Base-by-base conservation (phyloP, 2,888 invertebrate species). In the Cosmorhoe ocellata region DNA sequence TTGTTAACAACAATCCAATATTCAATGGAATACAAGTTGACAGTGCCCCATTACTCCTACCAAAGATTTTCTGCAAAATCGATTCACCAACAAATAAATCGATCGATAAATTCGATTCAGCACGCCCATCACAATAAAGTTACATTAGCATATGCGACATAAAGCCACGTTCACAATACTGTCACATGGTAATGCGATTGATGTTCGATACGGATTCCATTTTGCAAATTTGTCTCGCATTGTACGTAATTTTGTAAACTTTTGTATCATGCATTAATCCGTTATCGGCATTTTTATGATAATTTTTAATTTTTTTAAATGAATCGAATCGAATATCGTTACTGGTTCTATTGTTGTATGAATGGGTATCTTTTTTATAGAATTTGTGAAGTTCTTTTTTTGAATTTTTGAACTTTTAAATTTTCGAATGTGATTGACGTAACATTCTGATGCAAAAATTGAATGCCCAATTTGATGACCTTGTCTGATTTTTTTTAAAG, bases 221-320 rank as follows among this genome's bases (percentile, higher is more conserved):
- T 84, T 76, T 59, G 64, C 64, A 61, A 82, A 86, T 86, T 83
- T 81, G 86, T 82, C 68, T 57, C 81, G 74, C 83, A 79, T 84
- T 85, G 74, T 86, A 61, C 59, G 50, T 67, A 65, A 68, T 73
- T 77, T 74, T 80, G 74, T 79, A 37, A 68, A 55, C 56, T 40
- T 58, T 50, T 56, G 54, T 52, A 57, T 31, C 50, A 30, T 50
- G 64, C 69, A 74, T 76, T 80, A 85, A 88, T 87, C 84, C 85
- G 86, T 84, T 87, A 78, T 68, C 67, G 69, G 76, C 75, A 75
- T 76, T 83, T 81, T 78, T 65, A 84, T 84, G 85, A 77, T 79
- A 86, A 87, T 85, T 72, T 59, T 33, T 18, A 12, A n/a, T n/a
- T 65, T 67, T 64, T 61, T 65, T 59, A 58, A 65, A 61, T 47